phyloP scores from a whole-genome alignment of 2,113 vertebrate species.

The Gasterosteus aculeatus region DNA sequence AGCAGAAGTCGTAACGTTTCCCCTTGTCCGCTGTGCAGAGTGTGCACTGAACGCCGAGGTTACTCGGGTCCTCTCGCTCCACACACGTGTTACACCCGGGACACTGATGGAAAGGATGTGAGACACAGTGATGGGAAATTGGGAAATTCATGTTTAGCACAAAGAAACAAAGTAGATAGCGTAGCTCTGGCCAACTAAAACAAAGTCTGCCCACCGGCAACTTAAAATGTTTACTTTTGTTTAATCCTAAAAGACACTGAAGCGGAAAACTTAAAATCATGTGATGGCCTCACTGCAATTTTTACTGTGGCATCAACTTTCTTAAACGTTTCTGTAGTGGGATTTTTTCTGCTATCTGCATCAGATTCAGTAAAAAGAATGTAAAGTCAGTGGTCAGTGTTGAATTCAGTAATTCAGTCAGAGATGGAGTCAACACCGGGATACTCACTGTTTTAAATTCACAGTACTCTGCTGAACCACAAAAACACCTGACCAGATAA shows the following conservation, averaged over 20 bases:
- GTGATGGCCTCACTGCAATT: too few relatives aligned
- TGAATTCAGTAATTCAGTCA: too few relatives aligned
- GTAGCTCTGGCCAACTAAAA: neutral
- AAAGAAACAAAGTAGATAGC: neutral
- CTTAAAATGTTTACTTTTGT: neutral
- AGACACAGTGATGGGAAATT: neutral
- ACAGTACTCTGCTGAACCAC: constrained; percentile 52
- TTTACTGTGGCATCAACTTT: too few relatives aligned
- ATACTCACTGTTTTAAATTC: constrained; percentile 75
- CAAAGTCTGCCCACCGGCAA: neutral
- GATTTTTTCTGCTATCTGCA: too few relatives aligned
- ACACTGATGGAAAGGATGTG: constrained; percentile 63
- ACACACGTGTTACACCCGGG: constrained; percentile 72
- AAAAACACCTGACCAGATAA: too few relatives aligned
- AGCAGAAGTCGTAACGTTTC: constrained; percentile 64
- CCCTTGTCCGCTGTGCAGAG: constrained; percentile 59
- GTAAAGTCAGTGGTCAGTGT: too few relatives aligned
- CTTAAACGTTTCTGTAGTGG: too few relatives aligned
- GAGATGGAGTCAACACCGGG: neutral
- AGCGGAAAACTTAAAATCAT: too few relatives aligned
- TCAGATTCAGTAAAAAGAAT: too few relatives aligned
- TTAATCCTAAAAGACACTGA: neutral
- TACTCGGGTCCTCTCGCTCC: constrained; percentile 67
- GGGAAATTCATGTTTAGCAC: too few relatives aligned
- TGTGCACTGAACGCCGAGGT: constrained; percentile 72